Conservation (phyloP, 1,140 invertebrate species). For the Rhopalosiphum padi region DNA sequence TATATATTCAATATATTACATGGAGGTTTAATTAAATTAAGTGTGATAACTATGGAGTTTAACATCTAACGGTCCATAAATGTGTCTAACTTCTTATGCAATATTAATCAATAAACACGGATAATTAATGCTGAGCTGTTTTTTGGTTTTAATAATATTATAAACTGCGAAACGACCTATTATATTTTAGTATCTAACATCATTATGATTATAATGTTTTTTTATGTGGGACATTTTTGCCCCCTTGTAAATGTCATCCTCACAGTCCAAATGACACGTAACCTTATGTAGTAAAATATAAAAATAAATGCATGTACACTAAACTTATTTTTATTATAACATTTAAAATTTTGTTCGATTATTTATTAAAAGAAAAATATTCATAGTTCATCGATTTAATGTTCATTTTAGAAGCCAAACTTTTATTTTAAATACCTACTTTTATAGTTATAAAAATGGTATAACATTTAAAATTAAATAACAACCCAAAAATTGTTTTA, state of each 20-base stretch:
- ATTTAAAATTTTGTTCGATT: neutral
- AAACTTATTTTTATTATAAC: neutral
- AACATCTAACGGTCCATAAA: constrained; percentile 28
- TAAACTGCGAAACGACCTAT: neutral
- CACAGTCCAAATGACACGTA: constrained; percentile 40
- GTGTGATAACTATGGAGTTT: neutral
- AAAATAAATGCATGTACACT: neutral
- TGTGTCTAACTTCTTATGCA: constrained; percentile 13
- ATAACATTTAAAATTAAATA: neutral
- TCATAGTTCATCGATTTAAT: neutral
- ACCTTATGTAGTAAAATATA: constrained; percentile 37
- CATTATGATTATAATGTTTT: constrained; percentile 30
- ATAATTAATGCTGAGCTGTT: constrained; percentile 18
- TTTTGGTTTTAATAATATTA: constrained; percentile 24
- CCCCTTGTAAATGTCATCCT: constrained; percentile 44
- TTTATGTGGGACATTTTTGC: constrained; percentile 24
- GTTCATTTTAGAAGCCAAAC: neutral
- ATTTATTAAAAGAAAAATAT: neutral
- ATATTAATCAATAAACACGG: constrained; percentile 21
- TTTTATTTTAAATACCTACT: neutral
- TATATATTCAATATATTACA: neutral
- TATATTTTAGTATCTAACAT: constrained; percentile 31
- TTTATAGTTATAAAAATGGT: neutral
- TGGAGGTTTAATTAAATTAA: constrained; percentile 16
- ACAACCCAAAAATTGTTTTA: neutral